Evolutionary conservation across 2,797 vertebrate genomes (phyloP), one percentile per base, ranked within the genome.

Genomic region (Stomatorhinus walkeri): DNA sequence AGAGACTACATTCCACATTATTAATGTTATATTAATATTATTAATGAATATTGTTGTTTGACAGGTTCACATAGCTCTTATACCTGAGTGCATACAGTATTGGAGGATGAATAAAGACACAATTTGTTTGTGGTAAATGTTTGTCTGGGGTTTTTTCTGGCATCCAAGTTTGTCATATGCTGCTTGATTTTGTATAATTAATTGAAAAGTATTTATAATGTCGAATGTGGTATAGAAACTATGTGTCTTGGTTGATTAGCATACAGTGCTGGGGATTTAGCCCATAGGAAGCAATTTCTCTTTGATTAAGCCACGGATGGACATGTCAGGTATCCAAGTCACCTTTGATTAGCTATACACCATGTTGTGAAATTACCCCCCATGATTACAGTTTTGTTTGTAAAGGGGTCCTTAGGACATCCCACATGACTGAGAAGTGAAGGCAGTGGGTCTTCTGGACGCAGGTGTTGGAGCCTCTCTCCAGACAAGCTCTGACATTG

Each of bases 1-100:
- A 43, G 28, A 72, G 79, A 91, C 93, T 94, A 96, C 96, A 96
- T 96, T 96, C 95, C 95, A 93, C 93, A 90, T 93, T 93, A 93
- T 93, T 93, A 94, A 93, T 96, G 88, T 85, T 93, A 94, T 89
- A 94, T 94, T 94, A 95, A 95, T 94, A 91, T 95, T 94, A 95
- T 94, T 91, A 92, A 93, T 94, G 89, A 93, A 94, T 94, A 94
- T 94, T 95, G 91, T 95, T 95, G 94, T 95, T 94, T 94, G 94
- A 95, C 92, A 94, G 94, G 91, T 94, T 95, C 91, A 92, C 89
- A 95, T 95, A 94, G 93, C 93, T 94, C 93, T 93, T 94, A 89
- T 94, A 93, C 93, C 90, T 93, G 93, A 94, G 93, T 93, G 92
- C 94, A 93, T 91, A 93, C 90, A 90, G 93, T 94, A 91, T 93